Conservation (phyloP, 2,888 invertebrate genomes). For the Neoaliturus tenellus region DNA sequence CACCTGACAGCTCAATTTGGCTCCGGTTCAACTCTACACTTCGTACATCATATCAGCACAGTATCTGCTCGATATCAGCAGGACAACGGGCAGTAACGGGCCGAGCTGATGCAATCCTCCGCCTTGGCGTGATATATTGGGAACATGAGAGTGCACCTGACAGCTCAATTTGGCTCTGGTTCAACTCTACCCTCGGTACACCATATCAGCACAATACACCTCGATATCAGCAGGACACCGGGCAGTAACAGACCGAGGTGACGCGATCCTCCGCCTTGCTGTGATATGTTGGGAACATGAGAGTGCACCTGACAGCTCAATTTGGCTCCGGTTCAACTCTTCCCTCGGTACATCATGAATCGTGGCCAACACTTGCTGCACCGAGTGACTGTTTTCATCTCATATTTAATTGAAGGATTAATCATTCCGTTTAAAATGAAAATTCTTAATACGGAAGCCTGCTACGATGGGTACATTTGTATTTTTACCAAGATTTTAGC, state of each 20-base stretch:
- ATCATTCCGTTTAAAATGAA: no score
- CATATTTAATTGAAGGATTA: no score
- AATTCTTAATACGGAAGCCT: no score
- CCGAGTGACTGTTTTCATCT: no score
- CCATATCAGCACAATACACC: no score
- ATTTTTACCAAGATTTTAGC: no score
- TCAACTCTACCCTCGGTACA: background rate
- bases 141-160: background rate
- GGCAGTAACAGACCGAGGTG: no score
- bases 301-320: conserved; percentile 29
- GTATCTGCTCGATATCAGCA: background rate
- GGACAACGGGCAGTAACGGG: background rate
- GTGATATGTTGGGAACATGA: conserved; percentile 2
- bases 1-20: conserved; percentile 29
- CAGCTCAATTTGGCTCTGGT: conserved; percentile 21
- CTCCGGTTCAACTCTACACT: background rate
- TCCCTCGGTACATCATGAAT: background rate
- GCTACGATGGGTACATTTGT: no score
- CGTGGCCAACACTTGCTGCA: no score
- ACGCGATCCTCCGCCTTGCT: no score
- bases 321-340: background rate
- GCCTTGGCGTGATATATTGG: background rate
- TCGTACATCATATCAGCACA: no score
- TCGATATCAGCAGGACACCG: no score
- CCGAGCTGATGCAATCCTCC: background rate